Conservation (phyloP, 2,113 vertebrate genomes). For the Zosterops lateralis region DNA sequence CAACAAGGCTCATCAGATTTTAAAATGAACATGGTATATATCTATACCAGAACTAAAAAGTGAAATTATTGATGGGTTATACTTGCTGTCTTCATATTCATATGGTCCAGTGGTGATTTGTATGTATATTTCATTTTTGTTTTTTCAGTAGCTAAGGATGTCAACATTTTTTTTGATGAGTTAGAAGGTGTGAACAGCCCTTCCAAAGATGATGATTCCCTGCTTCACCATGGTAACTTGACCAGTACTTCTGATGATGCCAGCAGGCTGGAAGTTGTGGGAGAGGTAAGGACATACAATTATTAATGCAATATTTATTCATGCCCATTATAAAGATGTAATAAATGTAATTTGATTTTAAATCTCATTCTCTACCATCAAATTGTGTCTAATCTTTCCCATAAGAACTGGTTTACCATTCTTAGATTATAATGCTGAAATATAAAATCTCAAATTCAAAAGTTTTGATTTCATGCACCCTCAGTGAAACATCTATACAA, state of each 20-base stretch:
- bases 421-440: not conserved
- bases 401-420: not conserved
- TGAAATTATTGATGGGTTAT: not conserved
- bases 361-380: not conserved
- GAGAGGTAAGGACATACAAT: constrained; percentile 77
- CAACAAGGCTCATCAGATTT: not conserved
- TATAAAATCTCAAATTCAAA: not conserved
- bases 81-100: not conserved
- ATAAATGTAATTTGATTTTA: not conserved
- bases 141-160: constrained; percentile 83
- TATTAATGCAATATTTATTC: not conserved
- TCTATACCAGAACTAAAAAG: not conserved
- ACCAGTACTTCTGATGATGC: constrained; percentile 85
- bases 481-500: not conserved
- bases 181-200: constrained; percentile 82
- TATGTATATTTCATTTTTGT: not conserved
- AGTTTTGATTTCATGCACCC: not conserved
- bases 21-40: not conserved
- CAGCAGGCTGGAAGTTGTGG: constrained; percentile 78
- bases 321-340: not conserved
- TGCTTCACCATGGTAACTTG: constrained; percentile 84
- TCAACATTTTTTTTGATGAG: constrained; percentile 86
- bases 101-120: not conserved
- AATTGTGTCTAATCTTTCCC: not conserved
- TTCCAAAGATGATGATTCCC: constrained; percentile 88